Evolutionary conservation across 1,140 invertebrate genomes (phyloP), one percentile per base, ranked within the genome.

Genomic region (Drosophila ananassae): DNA sequence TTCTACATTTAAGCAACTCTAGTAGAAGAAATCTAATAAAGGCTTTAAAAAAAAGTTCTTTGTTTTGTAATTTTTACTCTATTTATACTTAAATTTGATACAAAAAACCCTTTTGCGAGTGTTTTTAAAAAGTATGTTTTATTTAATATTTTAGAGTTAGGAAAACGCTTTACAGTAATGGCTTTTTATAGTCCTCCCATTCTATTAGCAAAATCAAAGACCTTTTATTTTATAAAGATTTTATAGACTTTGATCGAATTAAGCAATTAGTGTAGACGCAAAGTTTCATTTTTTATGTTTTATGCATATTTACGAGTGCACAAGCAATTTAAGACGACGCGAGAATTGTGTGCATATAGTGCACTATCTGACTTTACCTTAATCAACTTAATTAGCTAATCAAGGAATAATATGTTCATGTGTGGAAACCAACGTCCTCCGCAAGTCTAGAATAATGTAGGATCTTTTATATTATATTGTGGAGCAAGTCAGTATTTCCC

Each of bases 261-360:
- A 30, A 13, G 52, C 55, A 30, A 17, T 41, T 64, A 52, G 59
- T 67, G 63, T 0, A 34, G 59, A 53, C 32, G 25, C 52, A 64
- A 52, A 67, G 63, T 52, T 54, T 24, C n/a, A 25, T 12, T 37
- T 5, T 66, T 32, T 58, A n/a, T 48, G 24, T 62, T 28, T 30
- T 57, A 28, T 57, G 28, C 22, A 28, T 30, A 58, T 25, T 17
- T 50, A 48, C 17, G 58, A 61, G 32, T 66, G 34, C 53, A 67
- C 63, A 67, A 61, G 56, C 62, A 50, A 41, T 37, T 64, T 9
- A 39, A 28, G 34, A 32, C 62, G 56, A 50, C 25, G 63, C 63
- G 63, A 67, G 63, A 64, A 67, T 64, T n/a, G 25, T 46, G 47
- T 62, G 34, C 17, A 67, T 64, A 67, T 67, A 67, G 47, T 64